Evolutionary conservation across 2,888 invertebrate genomes (phyloP), one percentile per base, ranked within the genome.

Genomic region (Phyto melanocephala): DNA sequence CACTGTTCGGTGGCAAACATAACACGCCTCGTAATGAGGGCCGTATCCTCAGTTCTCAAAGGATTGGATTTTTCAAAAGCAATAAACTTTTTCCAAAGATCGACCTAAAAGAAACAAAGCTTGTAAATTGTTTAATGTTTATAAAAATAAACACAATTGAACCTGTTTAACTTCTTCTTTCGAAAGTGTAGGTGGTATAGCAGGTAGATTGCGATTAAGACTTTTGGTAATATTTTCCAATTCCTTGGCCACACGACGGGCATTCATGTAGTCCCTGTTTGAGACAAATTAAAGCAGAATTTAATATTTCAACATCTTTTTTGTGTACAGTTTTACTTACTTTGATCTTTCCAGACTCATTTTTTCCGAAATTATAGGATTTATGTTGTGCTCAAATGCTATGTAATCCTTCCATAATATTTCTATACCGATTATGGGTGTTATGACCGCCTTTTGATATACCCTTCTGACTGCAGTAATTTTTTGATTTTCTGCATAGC

Each of bases 1-100:
- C 99, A 98, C 91, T 99, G 99, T 89, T 99, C 99, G 84, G 99
- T 98, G 0, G 99, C 99, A 92, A 99, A 99, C 95, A 99, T 98
- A 0, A 99, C 99, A 84, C 99, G 92, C 68, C 97, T 94, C 0
- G 98, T 98, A 10, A 99, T 95, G 10, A 98, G 92, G 0, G 98
- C 96, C 0, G 98, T 97, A 91, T 99, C 99, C 90, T 99, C 99
- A 0, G 98, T 98, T 11, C 98, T 93, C 70, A 99, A 92, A 0
- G 99, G 99, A 92, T 99, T 99, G 33, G 95, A 95, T 77, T 99
- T 96, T 92, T 99, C 99, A 96, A 99, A 99, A 0, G 95, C 93
- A 86, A 99, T 99, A 90, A 99, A 99, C 88, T 98, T 99, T 92
- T 99, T 99, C 99, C 99, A 99, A 8, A 99, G 91, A 85, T 99